Conservation (phyloP, 2,113 vertebrate genomes). For the Marmota flaviventris region DNA sequence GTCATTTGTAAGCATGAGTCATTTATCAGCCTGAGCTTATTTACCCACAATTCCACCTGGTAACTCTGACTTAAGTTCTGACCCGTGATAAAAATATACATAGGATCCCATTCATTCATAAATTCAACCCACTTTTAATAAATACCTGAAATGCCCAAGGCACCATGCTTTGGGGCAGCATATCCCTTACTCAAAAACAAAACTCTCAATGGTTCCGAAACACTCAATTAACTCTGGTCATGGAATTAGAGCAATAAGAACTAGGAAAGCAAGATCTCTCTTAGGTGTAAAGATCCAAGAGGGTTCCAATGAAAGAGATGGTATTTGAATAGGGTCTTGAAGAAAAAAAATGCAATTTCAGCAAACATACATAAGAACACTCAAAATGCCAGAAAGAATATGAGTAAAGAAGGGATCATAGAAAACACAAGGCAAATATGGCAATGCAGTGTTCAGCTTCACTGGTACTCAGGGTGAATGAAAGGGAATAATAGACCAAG, state of each 20-base stretch:
- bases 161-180: neutral
- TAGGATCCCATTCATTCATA: neutral
- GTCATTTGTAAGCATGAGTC: slow-evolving; percentile 62
- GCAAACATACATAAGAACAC: neutral
- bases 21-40: slow-evolving; percentile 32
- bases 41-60: slow-evolving; percentile 19
- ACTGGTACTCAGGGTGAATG: neutral
- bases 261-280: neutral
- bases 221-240: neutral
- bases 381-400: neutral
- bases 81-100: neutral
- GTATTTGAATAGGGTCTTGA: neutral
- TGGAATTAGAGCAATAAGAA: neutral
- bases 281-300: neutral
- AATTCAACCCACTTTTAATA: slow-evolving; percentile 14
- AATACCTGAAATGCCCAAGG: neutral
- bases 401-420: neutral
- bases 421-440: neutral
- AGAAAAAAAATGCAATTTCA: neutral
- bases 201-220: neutral
- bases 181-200: neutral
- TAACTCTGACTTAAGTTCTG: slow-evolving; percentile 44
- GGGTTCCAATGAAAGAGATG: neutral
- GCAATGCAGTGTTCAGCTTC: neutral
- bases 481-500: neutral